Evolutionary conservation across 2,797 vertebrate species (phyloP).

Genomic region (Liasis olivaceus): DNA sequence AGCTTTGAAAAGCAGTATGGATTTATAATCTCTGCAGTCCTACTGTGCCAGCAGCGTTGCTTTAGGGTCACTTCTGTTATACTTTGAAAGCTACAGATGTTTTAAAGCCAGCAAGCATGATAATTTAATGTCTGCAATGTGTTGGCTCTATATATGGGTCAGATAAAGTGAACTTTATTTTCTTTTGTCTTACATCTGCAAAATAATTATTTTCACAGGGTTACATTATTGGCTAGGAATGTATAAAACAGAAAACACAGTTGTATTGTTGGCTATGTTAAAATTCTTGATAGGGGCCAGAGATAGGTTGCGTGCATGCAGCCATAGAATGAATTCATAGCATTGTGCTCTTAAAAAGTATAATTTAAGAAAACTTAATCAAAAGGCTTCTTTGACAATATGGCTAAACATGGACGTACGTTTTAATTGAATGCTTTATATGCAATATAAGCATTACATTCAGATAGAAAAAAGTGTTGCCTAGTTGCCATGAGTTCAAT

Average conservation of each 20-base stretch:
- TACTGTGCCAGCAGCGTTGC: constrained; percentile 92
- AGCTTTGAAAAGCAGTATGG: constrained; percentile 60
- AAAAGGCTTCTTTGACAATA: constrained; percentile 48
- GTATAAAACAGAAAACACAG: constrained; percentile 45
- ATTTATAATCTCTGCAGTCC: constrained; percentile 67
- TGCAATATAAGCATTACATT: background rate
- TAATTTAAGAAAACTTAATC: constrained; percentile 40
- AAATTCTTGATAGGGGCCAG: constrained; percentile 54
- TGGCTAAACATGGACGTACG: constrained; percentile 42
- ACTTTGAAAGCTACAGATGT: constrained; percentile 82
- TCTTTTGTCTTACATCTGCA: constrained; percentile 80
- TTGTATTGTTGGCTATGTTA: constrained; percentile 39
- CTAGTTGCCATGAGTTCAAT: constrained; percentile 43
- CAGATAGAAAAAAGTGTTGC: constrained; percentile 22
- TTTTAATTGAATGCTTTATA: constrained; percentile 31
- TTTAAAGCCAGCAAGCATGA: constrained; percentile 89
- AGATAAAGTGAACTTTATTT: constrained; percentile 97
- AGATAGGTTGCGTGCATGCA: constrained; percentile 50
- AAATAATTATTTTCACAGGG: constrained; percentile 32
- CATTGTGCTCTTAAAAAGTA: constrained; percentile 34
- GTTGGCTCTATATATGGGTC: constrained; percentile 87
- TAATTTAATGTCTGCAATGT: constrained; percentile 89
- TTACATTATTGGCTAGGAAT: constrained; percentile 62
- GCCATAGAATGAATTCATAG: constrained; percentile 18
- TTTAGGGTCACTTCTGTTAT: constrained; percentile 88